Conservation (phyloP, 2,113 vertebrate genomes). For the Anarhynchus alexandrinus region DNA sequence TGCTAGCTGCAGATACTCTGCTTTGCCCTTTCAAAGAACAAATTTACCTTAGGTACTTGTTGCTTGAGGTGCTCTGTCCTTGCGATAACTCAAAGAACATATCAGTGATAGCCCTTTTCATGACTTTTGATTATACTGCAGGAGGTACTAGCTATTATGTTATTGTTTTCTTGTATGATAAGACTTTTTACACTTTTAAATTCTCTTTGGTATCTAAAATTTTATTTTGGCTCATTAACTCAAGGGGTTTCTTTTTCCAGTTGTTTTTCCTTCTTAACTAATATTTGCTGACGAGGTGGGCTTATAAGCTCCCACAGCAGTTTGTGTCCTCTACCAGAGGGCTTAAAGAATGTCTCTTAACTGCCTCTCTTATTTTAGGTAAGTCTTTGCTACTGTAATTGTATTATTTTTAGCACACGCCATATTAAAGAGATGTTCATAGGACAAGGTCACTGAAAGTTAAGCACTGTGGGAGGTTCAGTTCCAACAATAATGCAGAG, state of each 20-base stretch:
- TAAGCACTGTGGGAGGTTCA: constrained; percentile 56
- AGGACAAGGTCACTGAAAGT: constrained; percentile 56
- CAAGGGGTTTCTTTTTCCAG: background rate
- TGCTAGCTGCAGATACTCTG: background rate
- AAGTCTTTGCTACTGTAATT: constrained; percentile 29
- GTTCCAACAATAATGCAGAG: constrained; percentile 51
- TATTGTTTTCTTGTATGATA: background rate
- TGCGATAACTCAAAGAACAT: too few species aligned
- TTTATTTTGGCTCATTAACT: background rate
- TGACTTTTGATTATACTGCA: background rate
- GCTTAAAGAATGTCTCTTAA: constrained; percentile 17
- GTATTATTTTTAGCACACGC: constrained; percentile 51
- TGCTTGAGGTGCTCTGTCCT: background rate
- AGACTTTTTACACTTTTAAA: background rate
- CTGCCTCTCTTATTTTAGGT: constrained; percentile 25
- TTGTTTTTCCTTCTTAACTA: background rate
- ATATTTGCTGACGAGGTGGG: background rate
- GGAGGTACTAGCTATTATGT: background rate
- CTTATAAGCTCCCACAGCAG: background rate
- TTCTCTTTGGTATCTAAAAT: background rate
- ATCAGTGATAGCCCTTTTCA: background rate
- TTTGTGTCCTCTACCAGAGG: background rate
- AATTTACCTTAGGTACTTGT: background rate
- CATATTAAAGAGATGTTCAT: constrained; percentile 42
- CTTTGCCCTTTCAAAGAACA: background rate